phyloP scores from a whole-genome alignment of 1,140 invertebrate genomes.

The Micrasema longulum region DNA sequence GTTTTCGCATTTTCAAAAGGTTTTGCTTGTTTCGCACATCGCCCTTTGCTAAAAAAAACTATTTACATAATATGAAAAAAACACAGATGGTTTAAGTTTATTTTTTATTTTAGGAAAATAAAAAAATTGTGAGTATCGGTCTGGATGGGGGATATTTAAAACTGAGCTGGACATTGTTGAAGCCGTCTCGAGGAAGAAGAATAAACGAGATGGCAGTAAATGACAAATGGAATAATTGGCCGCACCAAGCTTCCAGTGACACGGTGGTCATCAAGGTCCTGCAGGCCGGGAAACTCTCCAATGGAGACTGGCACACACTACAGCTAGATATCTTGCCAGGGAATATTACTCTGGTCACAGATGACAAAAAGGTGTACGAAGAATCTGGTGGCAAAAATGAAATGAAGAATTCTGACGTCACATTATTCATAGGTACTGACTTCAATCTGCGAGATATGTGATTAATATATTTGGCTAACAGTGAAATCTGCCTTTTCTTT shows the following conservation, averaged over 20 bases:
- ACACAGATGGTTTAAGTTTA: no score
- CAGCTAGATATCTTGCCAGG: slow-evolving; percentile 65
- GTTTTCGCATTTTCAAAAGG: no score
- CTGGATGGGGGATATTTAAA: slow-evolving; percentile 74
- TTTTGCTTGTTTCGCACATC: no score
- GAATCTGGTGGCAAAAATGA: slow-evolving; percentile 59
- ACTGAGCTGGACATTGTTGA: slow-evolving; percentile 65
- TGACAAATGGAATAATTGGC: slow-evolving; percentile 24
- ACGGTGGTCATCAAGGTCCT: slow-evolving; percentile 67
- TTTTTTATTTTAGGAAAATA: slow-evolving; percentile 59
- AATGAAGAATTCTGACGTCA: slow-evolving; percentile 57
- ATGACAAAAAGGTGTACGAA: slow-evolving; percentile 66
- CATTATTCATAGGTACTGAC: slow-evolving; percentile 60
- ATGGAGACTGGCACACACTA: slow-evolving; percentile 75
- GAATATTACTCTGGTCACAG: slow-evolving; percentile 69
- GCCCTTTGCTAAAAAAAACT: no score
- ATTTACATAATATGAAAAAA: no score
- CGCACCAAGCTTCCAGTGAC: slow-evolving; percentile 45
- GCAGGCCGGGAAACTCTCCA: slow-evolving; percentile 69
- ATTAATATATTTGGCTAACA: no score
- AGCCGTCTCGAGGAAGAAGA: slow-evolving; percentile 11
- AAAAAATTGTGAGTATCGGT: slow-evolving; percentile 72
- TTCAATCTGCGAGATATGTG: no score
- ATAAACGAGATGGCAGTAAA: slow-evolving; percentile 13
- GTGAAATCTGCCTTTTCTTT: no score